Evolutionary conservation across 1,140 invertebrate genomes (phyloP).

Genomic region (Stegodyphus dumicola): DNA sequence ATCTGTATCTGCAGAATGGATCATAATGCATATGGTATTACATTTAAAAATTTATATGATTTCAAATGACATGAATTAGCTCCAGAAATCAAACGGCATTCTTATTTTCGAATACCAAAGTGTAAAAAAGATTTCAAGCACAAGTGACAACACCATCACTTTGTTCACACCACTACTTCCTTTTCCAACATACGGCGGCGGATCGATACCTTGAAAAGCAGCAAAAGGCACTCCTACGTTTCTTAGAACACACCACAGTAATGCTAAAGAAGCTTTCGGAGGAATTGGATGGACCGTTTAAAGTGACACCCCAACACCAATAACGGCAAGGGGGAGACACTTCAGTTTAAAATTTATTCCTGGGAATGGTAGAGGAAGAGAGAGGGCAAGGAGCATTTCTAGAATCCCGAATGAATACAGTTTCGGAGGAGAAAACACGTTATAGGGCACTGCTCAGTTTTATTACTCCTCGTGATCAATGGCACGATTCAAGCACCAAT

Average conservation of each 20-base stretch:
- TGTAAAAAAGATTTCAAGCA: neutral
- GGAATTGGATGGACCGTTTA: conserved; percentile 33
- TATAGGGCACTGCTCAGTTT: conserved; percentile 45
- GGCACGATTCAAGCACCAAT: conserved; percentile 44
- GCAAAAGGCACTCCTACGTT: neutral
- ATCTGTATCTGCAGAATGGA: too few relatives aligned
- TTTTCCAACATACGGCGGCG: neutral
- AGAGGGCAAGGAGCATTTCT: neutral
- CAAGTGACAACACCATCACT: neutral
- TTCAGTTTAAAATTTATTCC: conserved; percentile 28
- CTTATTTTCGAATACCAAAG: neutral
- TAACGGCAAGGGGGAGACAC: conserved; percentile 4
- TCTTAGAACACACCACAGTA: neutral
- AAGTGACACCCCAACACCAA: conserved; percentile 45
- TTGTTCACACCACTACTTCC: neutral
- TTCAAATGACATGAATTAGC: too few relatives aligned
- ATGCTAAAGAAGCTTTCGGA: neutral
- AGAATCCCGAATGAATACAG: conserved; percentile 20
- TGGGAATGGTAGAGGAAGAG: neutral
- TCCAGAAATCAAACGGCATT: too few relatives aligned
- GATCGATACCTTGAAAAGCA: neutral
- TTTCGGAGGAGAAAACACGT: conserved; percentile 16
- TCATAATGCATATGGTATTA: too few relatives aligned
- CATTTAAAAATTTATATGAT: too few relatives aligned
- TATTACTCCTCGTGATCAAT: conserved; percentile 51